Base-by-base conservation (phyloP, 2,888 invertebrate genomes). In the Electrophaes corylata region DNA sequence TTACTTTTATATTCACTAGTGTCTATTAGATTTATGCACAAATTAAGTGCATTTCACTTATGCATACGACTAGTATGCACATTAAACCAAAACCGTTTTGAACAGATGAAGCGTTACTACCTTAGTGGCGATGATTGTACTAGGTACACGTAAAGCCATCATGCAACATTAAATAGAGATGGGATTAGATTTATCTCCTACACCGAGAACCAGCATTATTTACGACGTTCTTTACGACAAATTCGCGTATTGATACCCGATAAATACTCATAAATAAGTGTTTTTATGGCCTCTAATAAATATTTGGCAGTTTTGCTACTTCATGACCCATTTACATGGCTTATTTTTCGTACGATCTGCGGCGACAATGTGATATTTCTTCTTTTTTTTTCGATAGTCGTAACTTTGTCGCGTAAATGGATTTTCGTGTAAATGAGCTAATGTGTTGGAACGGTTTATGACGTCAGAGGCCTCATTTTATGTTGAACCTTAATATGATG, bases 231-330 rank as follows among this genome's bases (percentile, higher is more conserved):
- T 70, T 69, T 64, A 60, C 61, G 63, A 60, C 29, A 33, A 51
- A 53, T 48, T 55, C 41, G 64, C 54, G 58, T 72, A 69, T 70
- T 67, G 72, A 61, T 62, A 69, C 44, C 54, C 62, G 66, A 69
- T 72, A 71, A 71, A 66, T 52, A 65, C 62, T 47, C 65, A 64
- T 73, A 76, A 72, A 71, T 67, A 64, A 39, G 4, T 58, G 47
- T 67, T 67, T 75, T 75, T 70, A 76, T 67, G 43, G 50, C 64
- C 52, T 50, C 66, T 68, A 71, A 70, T 74, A 74, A 72, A 72
- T 23, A 43, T 66, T 65, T 52, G 44, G 26, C 60, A 62, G 57
- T 44, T 60, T 58, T 41, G 57, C 20, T 50, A 40, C 48, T 16
- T 14, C 37, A 37, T 37, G 4, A 16, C 35, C 14, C 14, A 35